A percentile compares a stretch with the other conserved stretches of the same genome.
Conservation (phyloP, 2,888 invertebrate genomes). For the Adela reaumurella region DNA sequence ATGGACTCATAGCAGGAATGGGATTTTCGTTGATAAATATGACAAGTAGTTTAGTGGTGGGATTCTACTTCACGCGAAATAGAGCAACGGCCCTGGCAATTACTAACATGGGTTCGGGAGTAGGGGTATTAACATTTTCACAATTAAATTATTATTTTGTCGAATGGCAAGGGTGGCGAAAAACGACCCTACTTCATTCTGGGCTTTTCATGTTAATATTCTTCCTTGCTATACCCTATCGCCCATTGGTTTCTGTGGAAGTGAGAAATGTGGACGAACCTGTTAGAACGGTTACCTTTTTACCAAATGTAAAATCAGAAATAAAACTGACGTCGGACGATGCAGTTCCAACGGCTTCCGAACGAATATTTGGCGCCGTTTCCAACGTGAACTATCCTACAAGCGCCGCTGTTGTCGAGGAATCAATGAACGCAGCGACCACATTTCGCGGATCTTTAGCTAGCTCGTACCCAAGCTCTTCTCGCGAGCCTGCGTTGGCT, state of each 20-base stretch:
- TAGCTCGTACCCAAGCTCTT: too few species aligned
- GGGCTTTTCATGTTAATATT: constrained; percentile 31
- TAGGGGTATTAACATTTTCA: constrained; percentile 35
- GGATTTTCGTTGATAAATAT: constrained; percentile 37
- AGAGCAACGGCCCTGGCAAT: constrained; percentile 34
- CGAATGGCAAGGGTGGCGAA: constrained; percentile 33
- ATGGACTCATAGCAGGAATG: constrained; percentile 31
- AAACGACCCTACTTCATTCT: constrained; percentile 30
- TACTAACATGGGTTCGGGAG: constrained; percentile 31
- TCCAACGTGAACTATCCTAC: constrained; percentile 30
- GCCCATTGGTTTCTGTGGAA: constrained; percentile 33
- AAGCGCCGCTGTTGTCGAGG: constrained; percentile 32
- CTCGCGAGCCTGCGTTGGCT: constrained; percentile 28
- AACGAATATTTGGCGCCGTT: constrained; percentile 24
- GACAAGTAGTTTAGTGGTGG: constrained; percentile 31
- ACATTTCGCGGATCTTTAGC: too few species aligned
- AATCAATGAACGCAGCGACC: constrained; percentile 13
- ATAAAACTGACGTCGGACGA: constrained; percentile 9
- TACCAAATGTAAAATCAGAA: constrained; percentile 26
- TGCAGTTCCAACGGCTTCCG: constrained; percentile 20
- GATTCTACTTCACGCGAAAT: constrained; percentile 43
- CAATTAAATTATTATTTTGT: constrained; percentile 29
- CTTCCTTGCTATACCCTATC: constrained; percentile 34
- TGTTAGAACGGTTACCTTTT: constrained; percentile 36
- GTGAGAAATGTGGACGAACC: constrained; percentile 29